Evolutionary conservation across 2,888 invertebrate species (phyloP), one percentile per base, ranked within the genome.

Genomic region (Germaria angustata): DNA sequence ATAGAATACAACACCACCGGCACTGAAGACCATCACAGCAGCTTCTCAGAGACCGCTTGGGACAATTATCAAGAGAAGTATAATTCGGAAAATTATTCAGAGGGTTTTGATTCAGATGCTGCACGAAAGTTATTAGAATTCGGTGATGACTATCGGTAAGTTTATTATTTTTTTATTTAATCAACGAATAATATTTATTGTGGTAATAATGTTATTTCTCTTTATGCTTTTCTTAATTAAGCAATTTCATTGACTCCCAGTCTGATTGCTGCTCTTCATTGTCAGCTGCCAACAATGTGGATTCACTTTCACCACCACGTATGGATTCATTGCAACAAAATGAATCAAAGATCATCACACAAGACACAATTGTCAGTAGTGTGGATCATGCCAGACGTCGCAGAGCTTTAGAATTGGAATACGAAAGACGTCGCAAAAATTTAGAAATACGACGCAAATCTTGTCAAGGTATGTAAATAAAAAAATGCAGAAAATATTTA

Each of bases 61-160:
- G 98, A 98, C 91, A 96, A 96, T 91, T 98, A 97, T 92, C 97
- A 97, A 95, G 97, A 97, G 90, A 97, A 96, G 91, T 97, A 97
- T 91, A 94, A 96, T 90, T 97, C 97, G 46, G 97, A 97, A 90
- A 94, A 96, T 28, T 97, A 97, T 91, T 97, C 97, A 77, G 97
- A 97, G 92, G 94, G 94, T 57, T 93, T 94, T 2, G 97, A 97
- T 90, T 95, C 96, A 1, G 97, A 97, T 91, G 95, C 96, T 36
- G 96, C 97, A 44, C 93, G 96, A 79, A 93, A 94, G 83, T 92
- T 97, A 17, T 92, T 97, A 85, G 96, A 97, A 89, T 97, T 97
- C 89, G 97, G 97, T 36, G 97, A 97, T 90, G 97, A 97, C 91
- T 97, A 97, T 92, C 93, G 97, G 91, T 89, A 80, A 86, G 88